phyloP scores from a whole-genome alignment of 2,888 invertebrate genomes.

The Eupithecia pulchellata region DNA sequence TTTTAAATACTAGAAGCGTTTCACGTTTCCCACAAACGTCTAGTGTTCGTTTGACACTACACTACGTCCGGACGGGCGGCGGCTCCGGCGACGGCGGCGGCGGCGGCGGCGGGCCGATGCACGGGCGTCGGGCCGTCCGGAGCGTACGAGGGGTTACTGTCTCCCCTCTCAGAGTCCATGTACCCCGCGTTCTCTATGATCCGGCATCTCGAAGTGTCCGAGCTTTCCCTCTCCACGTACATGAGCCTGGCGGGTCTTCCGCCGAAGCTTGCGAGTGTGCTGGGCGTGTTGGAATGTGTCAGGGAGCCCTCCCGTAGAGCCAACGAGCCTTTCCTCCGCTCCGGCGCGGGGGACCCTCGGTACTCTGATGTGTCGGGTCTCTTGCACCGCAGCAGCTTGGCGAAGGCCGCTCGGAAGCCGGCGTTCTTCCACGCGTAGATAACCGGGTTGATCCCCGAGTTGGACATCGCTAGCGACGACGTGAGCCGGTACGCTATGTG shows the following conservation, averaged over 20 bases:
- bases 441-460: conserved; percentile 92
- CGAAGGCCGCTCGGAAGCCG: conserved; percentile 90
- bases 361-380: conserved; percentile 86
- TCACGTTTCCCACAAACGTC: conserved; percentile 82
- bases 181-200: conserved; percentile 83
- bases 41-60: conserved; percentile 63
- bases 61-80: conserved; percentile 61
- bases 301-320: conserved; percentile 79
- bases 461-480: conserved; percentile 90
- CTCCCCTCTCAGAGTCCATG: conserved; percentile 73
- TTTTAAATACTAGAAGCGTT: conserved; percentile 81
- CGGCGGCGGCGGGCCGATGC: conserved; percentile 59
- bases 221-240: conserved; percentile 67
- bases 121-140: conserved; percentile 79
- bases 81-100: no score
- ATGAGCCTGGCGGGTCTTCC: conserved; percentile 75
- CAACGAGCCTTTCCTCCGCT: conserved; percentile 80
- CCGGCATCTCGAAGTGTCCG: conserved; percentile 74
- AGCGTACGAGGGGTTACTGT: conserved; percentile 78
- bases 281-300: conserved; percentile 70
- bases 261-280: conserved; percentile 64
- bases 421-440: conserved; percentile 95
- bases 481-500: conserved; percentile 87
- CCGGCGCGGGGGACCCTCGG: conserved; percentile 84
- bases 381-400: conserved; percentile 87